Conservation (phyloP, 2,113 vertebrate genomes). For the Zingel zingel region DNA sequence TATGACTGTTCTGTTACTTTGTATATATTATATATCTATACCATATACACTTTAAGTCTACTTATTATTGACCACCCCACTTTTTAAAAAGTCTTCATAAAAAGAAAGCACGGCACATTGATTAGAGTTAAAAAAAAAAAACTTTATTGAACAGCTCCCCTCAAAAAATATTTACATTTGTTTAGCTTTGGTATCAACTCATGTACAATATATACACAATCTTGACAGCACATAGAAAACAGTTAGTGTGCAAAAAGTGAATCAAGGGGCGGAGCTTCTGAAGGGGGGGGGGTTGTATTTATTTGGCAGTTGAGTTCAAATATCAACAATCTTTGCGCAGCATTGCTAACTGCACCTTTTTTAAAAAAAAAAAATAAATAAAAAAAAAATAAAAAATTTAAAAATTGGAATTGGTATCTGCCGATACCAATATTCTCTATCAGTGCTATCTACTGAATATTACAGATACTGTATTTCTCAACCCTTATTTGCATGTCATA, state of each 20-base stretch:
- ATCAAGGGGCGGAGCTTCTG: background rate
- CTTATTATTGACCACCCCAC: background rate
- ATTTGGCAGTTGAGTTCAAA: no score
- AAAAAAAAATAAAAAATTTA: no score
- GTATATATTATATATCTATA: background rate
- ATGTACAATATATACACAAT: slow-evolving; percentile 43
- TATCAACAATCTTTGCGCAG: no score
- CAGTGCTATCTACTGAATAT: background rate
- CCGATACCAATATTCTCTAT: background rate
- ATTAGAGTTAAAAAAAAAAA: slow-evolving; percentile 12
- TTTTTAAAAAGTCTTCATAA: background rate
- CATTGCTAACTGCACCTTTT: no score
- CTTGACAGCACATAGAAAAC: slow-evolving; percentile 26
- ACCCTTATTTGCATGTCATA: slow-evolving; percentile 7
- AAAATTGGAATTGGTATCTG: no score
- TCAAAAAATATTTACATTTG: slow-evolving; percentile 48
- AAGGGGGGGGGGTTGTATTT: no score
- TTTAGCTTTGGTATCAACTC: slow-evolving; percentile 65
- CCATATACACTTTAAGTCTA: background rate
- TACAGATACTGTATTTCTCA: slow-evolving; percentile 8
- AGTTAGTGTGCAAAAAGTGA: slow-evolving; percentile 24
- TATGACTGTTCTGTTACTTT: background rate
- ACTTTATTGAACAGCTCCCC: slow-evolving; percentile 63
- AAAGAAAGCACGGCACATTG: background rate
- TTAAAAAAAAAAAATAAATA: background rate